A percentile compares a stretch with the other conserved stretches of the same genome.
Evolutionary conservation across 2,797 vertebrate species (phyloP).

Genomic region (Caiman crocodilus): DNA sequence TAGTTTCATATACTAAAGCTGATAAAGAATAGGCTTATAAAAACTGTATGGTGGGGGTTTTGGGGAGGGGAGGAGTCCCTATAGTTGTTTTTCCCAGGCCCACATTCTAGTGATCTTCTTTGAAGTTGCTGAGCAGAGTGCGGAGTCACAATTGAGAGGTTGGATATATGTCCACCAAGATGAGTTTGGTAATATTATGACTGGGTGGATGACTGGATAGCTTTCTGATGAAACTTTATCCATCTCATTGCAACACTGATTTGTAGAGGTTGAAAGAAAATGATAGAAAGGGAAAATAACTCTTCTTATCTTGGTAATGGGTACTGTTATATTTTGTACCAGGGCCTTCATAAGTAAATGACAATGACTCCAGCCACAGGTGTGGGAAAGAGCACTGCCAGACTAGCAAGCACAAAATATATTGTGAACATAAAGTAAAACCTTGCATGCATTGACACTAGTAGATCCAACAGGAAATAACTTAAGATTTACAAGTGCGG

Average conservation of each 20-base stretch:
- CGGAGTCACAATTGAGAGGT: background rate
- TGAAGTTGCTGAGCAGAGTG: background rate
- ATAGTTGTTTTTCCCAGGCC: background rate
- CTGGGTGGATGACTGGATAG: rapidly evolving
- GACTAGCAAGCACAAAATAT: no score
- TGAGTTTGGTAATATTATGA: background rate
- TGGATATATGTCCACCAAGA: background rate
- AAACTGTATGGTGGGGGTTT: background rate
- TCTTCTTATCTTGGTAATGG: no score
- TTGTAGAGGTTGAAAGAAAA: background rate
- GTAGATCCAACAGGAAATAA: no score
- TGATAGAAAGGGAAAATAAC: background rate
- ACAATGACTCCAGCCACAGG: no score
- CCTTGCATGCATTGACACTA: no score
- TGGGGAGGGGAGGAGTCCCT: rapidly evolving
- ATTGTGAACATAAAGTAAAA: no score
- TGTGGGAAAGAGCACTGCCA: no score
- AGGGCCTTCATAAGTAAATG: background rate
- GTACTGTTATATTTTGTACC: background rate
- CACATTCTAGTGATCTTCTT: background rate
- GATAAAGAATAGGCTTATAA: background rate
- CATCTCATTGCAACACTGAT: background rate
- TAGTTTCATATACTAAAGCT: background rate
- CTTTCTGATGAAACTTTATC: background rate
- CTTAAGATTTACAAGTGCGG: no score